These are phyloP conservation scores for Dinomys branickii DNA, from an alignment of 2,113 vertebrate genomes.

Conservation along the genomic window DNA sequence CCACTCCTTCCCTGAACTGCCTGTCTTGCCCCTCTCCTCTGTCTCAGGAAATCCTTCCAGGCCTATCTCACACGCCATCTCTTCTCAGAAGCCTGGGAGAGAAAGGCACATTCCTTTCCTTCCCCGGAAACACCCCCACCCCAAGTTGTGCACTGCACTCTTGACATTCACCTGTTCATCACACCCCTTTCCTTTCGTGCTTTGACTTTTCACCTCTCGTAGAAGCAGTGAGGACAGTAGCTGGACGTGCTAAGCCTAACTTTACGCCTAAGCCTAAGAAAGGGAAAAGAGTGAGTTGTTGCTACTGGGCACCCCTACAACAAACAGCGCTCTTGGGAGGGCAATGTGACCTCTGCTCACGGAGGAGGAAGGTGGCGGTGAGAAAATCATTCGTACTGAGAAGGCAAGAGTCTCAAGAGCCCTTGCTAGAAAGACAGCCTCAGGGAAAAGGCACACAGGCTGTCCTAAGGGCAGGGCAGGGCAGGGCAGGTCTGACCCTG, in stretches of 20 bases:
- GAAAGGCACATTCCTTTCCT: neutral
- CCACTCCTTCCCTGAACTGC: neutral
- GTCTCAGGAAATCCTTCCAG: neutral
- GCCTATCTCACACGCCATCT: neutral
- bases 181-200: neutral
- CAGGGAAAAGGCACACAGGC: neutral
- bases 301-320: neutral
- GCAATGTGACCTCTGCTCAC: neutral
- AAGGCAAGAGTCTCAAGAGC: neutral
- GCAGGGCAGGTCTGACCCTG: neutral
- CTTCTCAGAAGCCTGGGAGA: slow-evolving; percentile 3
- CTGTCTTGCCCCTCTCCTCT: neutral
- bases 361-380: neutral
- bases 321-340: neutral
- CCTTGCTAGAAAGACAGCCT: too few species aligned
- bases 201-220: neutral
- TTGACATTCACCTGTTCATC: neutral
- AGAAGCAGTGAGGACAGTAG: neutral
- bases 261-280: neutral
- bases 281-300: neutral
- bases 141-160: neutral
- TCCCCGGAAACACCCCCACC: neutral
- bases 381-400: neutral
- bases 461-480: neutral
- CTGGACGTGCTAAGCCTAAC: neutral